A percentile compares a stretch with the other conserved stretches of the same genome.
These are phyloP conservation scores for Acanthurus leucopareius DNA, from an alignment of 2,797 vertebrate genomes.

Conservation along the genomic window DNA sequence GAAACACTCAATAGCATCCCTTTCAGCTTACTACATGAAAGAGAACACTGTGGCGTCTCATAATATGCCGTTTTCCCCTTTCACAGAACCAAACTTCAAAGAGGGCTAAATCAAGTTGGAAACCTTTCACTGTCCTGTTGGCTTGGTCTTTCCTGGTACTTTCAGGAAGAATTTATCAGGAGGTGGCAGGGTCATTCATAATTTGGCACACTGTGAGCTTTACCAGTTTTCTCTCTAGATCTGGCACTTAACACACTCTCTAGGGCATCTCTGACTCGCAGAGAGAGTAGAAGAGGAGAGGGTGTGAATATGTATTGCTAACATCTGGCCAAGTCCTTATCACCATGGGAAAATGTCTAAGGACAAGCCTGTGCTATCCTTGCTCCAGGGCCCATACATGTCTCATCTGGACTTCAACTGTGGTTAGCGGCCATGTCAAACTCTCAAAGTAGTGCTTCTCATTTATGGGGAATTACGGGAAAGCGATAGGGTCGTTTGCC, in stretches of 20 bases:
- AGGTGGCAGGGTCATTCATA: conserved; percentile 34
- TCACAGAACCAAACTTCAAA: conserved; percentile 74
- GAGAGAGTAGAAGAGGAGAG: not conserved
- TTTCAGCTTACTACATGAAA: conserved; percentile 83
- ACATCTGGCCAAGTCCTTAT: conserved; percentile 79
- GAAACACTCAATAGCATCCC: conserved; percentile 79
- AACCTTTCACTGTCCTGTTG: conserved; percentile 46
- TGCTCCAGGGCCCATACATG: conserved; percentile 35
- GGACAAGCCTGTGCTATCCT: conserved; percentile 56
- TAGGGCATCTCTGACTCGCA: conserved; percentile 18
- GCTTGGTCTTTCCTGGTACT: conserved; percentile 41
- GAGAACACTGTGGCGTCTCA: conserved; percentile 74
- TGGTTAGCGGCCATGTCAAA: conserved; percentile 34
- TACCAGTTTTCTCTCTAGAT: conserved; percentile 30
- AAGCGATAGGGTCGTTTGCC: conserved; percentile 24
- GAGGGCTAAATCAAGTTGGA: conserved; percentile 61
- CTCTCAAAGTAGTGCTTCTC: conserved; percentile 46
- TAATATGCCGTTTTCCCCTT: conserved; percentile 67
- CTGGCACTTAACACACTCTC: conserved; percentile 13
- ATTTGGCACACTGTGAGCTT: conserved; percentile 42
- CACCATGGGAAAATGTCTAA: conserved; percentile 74
- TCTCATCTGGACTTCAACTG: conserved; percentile 52
- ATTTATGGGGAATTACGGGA: conserved; percentile 54
- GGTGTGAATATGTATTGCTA: conserved; percentile 55
- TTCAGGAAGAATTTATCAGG: conserved; percentile 39